These are phyloP conservation scores for Labeo calbasu DNA, from an alignment of 2,797 vertebrate genomes.

Conservation along the genomic window DNA sequence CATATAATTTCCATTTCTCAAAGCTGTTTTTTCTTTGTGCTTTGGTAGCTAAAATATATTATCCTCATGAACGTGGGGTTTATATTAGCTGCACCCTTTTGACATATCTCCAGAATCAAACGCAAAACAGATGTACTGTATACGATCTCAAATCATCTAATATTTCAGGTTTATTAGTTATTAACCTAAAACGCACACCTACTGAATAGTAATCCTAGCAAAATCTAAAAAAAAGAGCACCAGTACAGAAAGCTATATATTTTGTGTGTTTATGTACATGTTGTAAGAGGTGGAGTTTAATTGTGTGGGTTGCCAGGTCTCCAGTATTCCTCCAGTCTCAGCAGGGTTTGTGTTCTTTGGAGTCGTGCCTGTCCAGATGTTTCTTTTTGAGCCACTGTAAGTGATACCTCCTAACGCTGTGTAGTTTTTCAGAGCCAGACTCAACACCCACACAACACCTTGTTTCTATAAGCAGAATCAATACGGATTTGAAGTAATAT, in stretches of 20 bases:
- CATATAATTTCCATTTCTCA: not conserved
- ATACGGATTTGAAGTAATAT: conserved; percentile 75
- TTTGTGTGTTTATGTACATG: conserved; percentile 37
- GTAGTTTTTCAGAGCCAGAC: conserved; percentile 75
- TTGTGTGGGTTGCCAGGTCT: conserved; percentile 75
- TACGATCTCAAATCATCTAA: conserved; percentile 52
- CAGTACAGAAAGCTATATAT: conserved; percentile 46
- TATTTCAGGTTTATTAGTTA: conserved; percentile 56
- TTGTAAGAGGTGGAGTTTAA: conserved; percentile 66
- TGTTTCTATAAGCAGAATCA: conserved; percentile 74
- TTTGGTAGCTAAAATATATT: conserved; percentile 37
- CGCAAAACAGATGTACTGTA: conserved; percentile 56
- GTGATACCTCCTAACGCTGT: conserved; percentile 77
- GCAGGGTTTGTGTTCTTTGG: conserved; percentile 78
- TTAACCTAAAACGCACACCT: conserved; percentile 34
- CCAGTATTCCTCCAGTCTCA: conserved; percentile 67
- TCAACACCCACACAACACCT: conserved; percentile 78
- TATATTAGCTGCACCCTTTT: conserved; percentile 47
- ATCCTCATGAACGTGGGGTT: conserved; percentile 23
- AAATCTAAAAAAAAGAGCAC: not conserved
- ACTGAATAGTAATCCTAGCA: conserved; percentile 13
- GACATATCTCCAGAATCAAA: conserved; percentile 58
- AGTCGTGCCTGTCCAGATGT: conserved; percentile 81
- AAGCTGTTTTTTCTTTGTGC: not conserved
- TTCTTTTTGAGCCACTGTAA: conserved; percentile 82